Evolutionary conservation across 2,888 invertebrate genomes (phyloP).

Genomic region (Drosophila glabriapex): DNA sequence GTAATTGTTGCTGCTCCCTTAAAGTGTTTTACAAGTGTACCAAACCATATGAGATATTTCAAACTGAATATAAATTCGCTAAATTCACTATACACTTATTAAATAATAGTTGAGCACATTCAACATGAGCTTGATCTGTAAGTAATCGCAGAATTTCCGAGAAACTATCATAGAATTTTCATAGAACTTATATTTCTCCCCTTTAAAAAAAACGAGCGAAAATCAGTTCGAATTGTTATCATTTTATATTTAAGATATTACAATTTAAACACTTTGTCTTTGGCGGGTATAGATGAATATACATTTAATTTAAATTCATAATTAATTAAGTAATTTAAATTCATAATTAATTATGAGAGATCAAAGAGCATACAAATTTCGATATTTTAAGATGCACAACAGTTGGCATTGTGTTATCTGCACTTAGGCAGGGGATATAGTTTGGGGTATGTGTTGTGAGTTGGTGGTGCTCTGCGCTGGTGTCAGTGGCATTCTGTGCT

Average conservation of each 20-base stretch:
- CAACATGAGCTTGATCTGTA: neutral
- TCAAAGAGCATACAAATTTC: constrained; percentile 2
- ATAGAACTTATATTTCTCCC: too few species aligned
- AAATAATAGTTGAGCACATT: neutral
- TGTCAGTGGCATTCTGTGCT: constrained; percentile 59
- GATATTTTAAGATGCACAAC: neutral
- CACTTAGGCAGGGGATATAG: neutral
- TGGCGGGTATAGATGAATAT: neutral
- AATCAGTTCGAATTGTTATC: neutral
- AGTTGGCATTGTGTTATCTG: constrained; percentile 12
- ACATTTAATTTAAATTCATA: neutral
- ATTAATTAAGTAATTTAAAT: neutral
- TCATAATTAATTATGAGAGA: too few species aligned
- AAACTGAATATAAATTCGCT: neutral
- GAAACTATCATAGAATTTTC: neutral
- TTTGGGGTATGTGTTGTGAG: neutral
- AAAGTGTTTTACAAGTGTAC: constrained; percentile 29
- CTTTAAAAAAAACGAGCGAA: neutral
- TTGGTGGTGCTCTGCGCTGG: neutral
- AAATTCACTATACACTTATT: neutral
- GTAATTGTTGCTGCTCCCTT: constrained; percentile 42
- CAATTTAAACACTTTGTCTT: neutral
- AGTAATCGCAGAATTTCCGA: neutral
- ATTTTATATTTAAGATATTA: neutral
- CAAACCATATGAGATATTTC: neutral